These are phyloP conservation scores for Saturnia japonica DNA, from an alignment of 2,888 invertebrate species.

Conservation along the genomic window DNA sequence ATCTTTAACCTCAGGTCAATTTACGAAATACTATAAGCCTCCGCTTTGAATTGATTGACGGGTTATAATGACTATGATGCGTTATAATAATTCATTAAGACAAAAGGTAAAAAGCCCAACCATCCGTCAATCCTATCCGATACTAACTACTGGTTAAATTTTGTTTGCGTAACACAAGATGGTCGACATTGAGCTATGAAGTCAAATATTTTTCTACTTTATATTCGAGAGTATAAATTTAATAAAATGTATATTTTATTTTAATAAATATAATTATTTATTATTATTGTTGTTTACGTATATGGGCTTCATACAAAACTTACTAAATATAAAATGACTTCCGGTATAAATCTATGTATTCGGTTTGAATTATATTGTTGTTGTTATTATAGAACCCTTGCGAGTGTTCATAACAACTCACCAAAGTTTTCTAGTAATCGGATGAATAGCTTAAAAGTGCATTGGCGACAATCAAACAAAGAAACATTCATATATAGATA, in stretches of 20 bases:
- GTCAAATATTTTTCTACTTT: slow-evolving; percentile 54
- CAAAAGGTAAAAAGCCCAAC: slow-evolving; percentile 48
- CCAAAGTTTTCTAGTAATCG: no score
- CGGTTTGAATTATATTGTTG: no score
- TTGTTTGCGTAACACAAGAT: slow-evolving; percentile 60
- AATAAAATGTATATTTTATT: background rate
- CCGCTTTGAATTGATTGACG: slow-evolving; percentile 54
- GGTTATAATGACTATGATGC: slow-evolving; percentile 57
- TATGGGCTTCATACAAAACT: no score
- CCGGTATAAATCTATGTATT: no score
- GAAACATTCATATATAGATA: background rate
- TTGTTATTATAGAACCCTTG: no score
- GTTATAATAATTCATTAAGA: slow-evolving; percentile 56
- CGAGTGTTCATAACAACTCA: no score
- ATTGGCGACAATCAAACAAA: background rate
- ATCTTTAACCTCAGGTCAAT: slow-evolving; percentile 25
- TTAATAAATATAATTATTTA: background rate
- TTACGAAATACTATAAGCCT: slow-evolving; percentile 45
- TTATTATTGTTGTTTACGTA: background rate
- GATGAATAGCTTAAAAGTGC: no score
- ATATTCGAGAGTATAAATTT: background rate
- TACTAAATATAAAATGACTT: no score
- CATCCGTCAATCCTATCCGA: slow-evolving; percentile 40
- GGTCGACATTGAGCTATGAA: slow-evolving; percentile 38
- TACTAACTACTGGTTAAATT: slow-evolving; percentile 60